These are phyloP conservation scores for Ondatra zibethicus DNA, from an alignment of 2,113 vertebrate genomes.

Conservation along the genomic window DNA sequence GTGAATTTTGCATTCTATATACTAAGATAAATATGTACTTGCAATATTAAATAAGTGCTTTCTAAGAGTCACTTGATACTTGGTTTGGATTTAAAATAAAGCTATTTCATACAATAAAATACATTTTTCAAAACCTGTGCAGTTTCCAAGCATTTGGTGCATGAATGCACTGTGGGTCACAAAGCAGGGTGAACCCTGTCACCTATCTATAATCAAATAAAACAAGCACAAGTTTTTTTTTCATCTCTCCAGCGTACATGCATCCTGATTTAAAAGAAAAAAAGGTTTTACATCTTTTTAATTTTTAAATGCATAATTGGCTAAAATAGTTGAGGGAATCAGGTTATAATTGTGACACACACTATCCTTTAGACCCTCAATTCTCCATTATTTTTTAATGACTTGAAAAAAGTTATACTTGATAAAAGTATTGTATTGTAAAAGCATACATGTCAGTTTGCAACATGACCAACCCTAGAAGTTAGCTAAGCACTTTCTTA, in stretches of 20 bases:
- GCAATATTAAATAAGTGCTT: neutral
- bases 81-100: constrained; percentile 41
- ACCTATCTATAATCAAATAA: neutral
- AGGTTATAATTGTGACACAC: neutral
- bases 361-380: neutral
- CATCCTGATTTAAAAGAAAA: neutral
- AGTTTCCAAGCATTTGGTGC: neutral
- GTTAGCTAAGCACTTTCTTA: neutral
- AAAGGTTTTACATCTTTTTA: neutral
- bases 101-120: neutral
- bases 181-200: neutral
- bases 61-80: neutral
- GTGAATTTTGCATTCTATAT: neutral
- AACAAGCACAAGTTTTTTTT: neutral
- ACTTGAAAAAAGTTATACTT: constrained; percentile 13
- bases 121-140: neutral
- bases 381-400: constrained; percentile 16
- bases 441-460: neutral
- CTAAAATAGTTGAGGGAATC: neutral
- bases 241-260: neutral
- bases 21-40: neutral
- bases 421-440: constrained; percentile 40
- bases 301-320: neutral
- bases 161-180: neutral
- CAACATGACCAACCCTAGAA: neutral